These are phyloP conservation scores for Onychostruthus taczanowskii DNA, from an alignment of 2,113 vertebrate genomes.

Conservation along the genomic window DNA sequence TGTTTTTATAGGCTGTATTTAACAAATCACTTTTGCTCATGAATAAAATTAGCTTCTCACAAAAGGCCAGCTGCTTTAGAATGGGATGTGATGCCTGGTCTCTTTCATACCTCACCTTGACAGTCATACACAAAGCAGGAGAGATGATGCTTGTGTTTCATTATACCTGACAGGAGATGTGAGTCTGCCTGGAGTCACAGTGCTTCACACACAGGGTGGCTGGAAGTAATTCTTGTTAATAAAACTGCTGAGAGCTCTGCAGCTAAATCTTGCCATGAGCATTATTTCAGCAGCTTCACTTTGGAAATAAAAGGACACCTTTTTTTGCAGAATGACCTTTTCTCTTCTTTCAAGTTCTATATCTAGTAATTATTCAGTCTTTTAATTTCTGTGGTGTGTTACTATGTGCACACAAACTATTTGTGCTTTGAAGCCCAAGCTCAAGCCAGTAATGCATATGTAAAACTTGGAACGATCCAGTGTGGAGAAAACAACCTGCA, in stretches of 20 bases:
- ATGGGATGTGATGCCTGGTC: neutral
- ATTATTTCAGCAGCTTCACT: neutral
- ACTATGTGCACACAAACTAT: neutral
- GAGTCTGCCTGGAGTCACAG: neutral
- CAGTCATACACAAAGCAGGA: neutral
- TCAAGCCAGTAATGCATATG: neutral
- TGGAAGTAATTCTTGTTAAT: conserved; percentile 2
- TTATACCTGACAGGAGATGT: neutral
- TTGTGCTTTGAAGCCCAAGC: neutral
- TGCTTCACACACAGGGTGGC: neutral
- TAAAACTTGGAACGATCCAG: neutral
- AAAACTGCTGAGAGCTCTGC: neutral
- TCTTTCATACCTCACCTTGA: neutral
- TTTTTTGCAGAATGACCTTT: neutral
- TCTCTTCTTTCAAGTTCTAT: neutral
- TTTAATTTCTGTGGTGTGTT: neutral
- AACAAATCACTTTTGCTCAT: neutral
- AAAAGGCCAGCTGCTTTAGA: neutral
- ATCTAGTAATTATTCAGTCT: neutral
- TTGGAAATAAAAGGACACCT: neutral
- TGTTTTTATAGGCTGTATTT: neutral
- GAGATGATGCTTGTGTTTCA: neutral
- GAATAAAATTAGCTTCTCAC: neutral
- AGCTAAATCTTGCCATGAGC: neutral
- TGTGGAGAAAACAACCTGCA: neutral